A percentile compares a stretch with the other conserved stretches of the same genome.
Evolutionary conservation across 2,797 vertebrate species (phyloP).

Genomic region (Austrolebias charrua): DNA sequence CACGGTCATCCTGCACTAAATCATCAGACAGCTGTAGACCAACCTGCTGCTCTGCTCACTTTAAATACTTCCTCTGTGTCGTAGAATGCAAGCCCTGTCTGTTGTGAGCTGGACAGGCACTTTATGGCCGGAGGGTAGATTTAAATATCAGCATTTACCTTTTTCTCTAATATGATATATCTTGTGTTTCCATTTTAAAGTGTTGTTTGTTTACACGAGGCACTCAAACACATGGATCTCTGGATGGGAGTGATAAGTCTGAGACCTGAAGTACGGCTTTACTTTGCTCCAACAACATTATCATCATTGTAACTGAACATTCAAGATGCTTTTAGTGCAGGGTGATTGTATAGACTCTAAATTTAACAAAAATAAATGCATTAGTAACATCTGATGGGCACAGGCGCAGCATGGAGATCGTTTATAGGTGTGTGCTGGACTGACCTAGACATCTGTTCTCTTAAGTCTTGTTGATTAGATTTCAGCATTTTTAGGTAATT

Average conservation of each 20-base stretch:
- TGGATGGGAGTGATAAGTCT: conserved; percentile 31
- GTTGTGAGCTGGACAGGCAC: conserved; percentile 76
- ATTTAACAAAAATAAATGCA: neutral
- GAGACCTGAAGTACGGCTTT: conserved; percentile 22
- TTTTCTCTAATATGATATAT: neutral
- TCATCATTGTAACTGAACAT: conserved; percentile 27
- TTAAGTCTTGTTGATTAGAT: conserved; percentile 2
- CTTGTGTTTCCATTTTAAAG: conserved; percentile 18
- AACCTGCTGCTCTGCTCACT: conserved; percentile 46
- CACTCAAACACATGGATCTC: conserved; percentile 24
- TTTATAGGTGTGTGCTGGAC: conserved; percentile 16
- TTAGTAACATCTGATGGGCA: conserved; percentile 45
- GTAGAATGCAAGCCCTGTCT: conserved; percentile 82
- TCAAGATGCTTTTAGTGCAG: conserved; percentile 74
- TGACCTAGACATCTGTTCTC: neutral
- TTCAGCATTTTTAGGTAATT: neutral
- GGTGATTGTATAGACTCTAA: conserved; percentile 49
- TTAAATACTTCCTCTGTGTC: conserved; percentile 36
- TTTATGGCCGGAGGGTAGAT: conserved; percentile 45
- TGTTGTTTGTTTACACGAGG: conserved; percentile 6
- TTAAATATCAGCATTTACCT: conserved; percentile 14
- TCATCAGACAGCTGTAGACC: conserved; percentile 29
- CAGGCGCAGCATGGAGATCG: conserved; percentile 25
- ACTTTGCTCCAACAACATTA: conserved; percentile 24
- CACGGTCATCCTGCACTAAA: conserved; percentile 80